Conservation (phyloP, 2,888 invertebrate species). For the Chromoteleia sp. region DNA sequence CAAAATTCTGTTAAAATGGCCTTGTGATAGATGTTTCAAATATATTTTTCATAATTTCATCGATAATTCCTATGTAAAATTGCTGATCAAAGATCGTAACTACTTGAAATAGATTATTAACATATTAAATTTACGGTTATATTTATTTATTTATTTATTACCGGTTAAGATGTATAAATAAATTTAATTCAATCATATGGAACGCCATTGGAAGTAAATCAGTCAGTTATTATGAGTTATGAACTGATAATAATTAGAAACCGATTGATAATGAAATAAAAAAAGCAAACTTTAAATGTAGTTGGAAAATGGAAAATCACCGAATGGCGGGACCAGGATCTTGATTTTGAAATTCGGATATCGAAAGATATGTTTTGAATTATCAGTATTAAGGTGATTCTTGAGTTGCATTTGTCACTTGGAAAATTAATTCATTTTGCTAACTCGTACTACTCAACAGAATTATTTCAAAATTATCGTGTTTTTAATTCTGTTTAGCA, state of each 20-base stretch:
- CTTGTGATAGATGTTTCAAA: slow-evolving; percentile 8
- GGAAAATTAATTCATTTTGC: too few relatives aligned
- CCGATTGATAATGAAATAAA: neutral
- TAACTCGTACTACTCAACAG: too few relatives aligned
- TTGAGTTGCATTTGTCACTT: too few relatives aligned
- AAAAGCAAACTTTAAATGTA: slow-evolving; percentile 3
- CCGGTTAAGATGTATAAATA: slow-evolving; percentile 1
- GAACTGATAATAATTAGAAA: slow-evolving; percentile 8
- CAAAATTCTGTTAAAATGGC: slow-evolving; percentile 7
- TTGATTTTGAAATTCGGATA: slow-evolving; percentile 12
- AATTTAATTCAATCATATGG: slow-evolving; percentile 47
- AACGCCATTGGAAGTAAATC: slow-evolving; percentile 46
- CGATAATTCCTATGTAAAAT: neutral
- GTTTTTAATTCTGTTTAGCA: too few relatives aligned
- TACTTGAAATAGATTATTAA: slow-evolving; percentile 1
- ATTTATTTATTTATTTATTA: slow-evolving; percentile 43
- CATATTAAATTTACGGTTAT: slow-evolving; percentile 11
- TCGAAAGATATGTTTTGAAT: slow-evolving; percentile 10
- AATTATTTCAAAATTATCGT: too few relatives aligned
- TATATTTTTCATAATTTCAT: neutral
- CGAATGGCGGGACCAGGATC: slow-evolving; percentile 54
- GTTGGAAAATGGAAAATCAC: neutral
- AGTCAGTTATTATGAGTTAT: too few relatives aligned
- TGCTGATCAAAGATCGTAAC: neutral
- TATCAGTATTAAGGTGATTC: slow-evolving; percentile 65